A percentile compares a stretch with the other conserved stretches of the same genome.
Evolutionary conservation across 2,113 vertebrate genomes (phyloP).

Genomic region (Arvicanthis niloticus): DNA sequence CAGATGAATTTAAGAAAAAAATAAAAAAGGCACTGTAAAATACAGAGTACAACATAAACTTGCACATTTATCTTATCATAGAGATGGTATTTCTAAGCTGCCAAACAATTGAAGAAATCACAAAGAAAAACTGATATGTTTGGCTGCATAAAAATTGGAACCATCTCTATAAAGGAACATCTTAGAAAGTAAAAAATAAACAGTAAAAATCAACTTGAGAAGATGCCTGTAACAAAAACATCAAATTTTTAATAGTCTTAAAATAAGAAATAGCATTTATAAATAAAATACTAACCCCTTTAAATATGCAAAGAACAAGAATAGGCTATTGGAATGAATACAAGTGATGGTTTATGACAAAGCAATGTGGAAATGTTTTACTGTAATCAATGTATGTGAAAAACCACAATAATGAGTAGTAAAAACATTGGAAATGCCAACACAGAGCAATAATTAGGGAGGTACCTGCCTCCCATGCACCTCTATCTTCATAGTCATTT

Average conservation of each 20-base stretch:
- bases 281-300: constrained; percentile 27
- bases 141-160: constrained; percentile 60
- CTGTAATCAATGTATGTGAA: background rate
- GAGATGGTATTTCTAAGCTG: constrained; percentile 58
- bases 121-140: constrained; percentile 57
- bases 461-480: rapidly evolving
- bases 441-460: no score
- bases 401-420: background rate
- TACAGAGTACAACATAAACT: constrained; percentile 53
- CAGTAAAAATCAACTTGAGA: constrained; percentile 69
- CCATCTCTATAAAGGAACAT: constrained; percentile 35
- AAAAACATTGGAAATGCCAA: background rate
- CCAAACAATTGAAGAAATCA: constrained; percentile 50
- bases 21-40: constrained; percentile 29
- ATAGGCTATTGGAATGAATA: constrained; percentile 42
- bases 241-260: constrained; percentile 59
- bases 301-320: constrained; percentile 45
- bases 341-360: constrained; percentile 6
- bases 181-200: constrained; percentile 61
- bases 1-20: constrained; percentile 51
- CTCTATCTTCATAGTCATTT: background rate
- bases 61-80: constrained; percentile 7
- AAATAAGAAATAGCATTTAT: constrained; percentile 62
- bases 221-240: constrained; percentile 64
- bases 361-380: background rate